phyloP scores from a whole-genome alignment of 1,140 invertebrate genomes.

The Varroa destructor region DNA sequence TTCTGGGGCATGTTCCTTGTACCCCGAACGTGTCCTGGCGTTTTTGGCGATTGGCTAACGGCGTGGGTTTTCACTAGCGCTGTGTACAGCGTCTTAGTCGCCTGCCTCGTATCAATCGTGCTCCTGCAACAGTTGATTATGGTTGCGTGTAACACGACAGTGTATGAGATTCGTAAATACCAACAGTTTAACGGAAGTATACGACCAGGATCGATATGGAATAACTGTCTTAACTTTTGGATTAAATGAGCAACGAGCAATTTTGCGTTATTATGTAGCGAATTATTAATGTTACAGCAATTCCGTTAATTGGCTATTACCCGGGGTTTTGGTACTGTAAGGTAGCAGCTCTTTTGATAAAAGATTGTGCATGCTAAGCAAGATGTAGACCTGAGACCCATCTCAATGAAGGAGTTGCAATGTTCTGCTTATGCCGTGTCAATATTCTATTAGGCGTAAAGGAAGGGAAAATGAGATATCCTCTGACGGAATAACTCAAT shows the following conservation, averaged over 20 bases:
- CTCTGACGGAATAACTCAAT: no score
- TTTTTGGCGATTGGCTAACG: not conserved
- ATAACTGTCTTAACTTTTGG: conserved; percentile 23
- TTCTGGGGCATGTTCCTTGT: conserved; percentile 26
- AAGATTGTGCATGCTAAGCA: no score
- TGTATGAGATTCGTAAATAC: conserved; percentile 24
- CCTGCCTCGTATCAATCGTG: conserved; percentile 8
- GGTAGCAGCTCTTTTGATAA: no score
- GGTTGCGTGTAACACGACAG: conserved; percentile 23
- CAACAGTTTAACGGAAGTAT: conserved; percentile 19
- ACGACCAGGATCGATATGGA: not conserved
- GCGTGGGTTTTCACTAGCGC: conserved; percentile 18
- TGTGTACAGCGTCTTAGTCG: not conserved
- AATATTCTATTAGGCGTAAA: no score
- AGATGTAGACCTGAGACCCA: no score
- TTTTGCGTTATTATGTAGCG: no score
- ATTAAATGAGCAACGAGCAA: not conserved
- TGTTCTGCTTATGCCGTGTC: no score
- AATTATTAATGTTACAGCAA: no score
- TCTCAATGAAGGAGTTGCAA: no score
- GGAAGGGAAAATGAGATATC: no score
- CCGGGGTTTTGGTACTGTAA: no score
- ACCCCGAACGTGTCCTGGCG: conserved; percentile 6
- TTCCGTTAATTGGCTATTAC: no score
- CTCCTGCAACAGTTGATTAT: conserved; percentile 6